Percentiles rank a stretch among this genome's conserved stretches.
Conservation (phyloP, 2,797 vertebrate species). For the Pseudomugil gertrudae region DNA sequence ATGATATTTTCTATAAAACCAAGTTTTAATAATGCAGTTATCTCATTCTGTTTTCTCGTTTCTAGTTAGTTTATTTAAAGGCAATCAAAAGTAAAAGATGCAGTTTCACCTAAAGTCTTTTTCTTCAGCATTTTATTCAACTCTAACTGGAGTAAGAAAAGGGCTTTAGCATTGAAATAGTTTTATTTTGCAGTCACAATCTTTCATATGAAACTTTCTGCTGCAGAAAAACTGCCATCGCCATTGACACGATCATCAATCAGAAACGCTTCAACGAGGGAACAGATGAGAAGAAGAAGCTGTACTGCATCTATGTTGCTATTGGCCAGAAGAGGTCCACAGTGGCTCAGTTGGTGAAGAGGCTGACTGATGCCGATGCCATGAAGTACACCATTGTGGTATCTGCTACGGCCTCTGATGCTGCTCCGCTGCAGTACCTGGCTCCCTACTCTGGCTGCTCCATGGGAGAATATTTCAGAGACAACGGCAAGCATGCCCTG, state of each 20-base stretch:
- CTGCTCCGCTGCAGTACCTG: conserved; percentile 96
- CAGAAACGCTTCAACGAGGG: conserved; percentile 97
- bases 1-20: not conserved
- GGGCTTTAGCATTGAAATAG: not conserved
- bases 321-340: conserved; percentile 99
- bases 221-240: conserved; percentile 95
- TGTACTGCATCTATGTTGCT: conserved; percentile 99
- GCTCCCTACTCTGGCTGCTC: conserved; percentile 98
- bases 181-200: not conserved
- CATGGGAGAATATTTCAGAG: conserved; percentile 98
- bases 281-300: conserved; percentile 97
- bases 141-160: not conserved
- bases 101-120: too few relatives aligned
- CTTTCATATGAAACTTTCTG: not conserved
- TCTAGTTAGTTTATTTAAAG: not conserved
- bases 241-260: conserved; percentile 98
- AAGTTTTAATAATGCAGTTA: not conserved
- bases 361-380: conserved; percentile 93
- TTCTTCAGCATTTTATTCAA: not conserved
- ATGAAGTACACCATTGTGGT: conserved; percentile 99
- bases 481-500: conserved; percentile 95
- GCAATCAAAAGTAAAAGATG: not conserved
- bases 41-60: not conserved
- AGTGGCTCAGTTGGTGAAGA: conserved; percentile 97
- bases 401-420: conserved; percentile 95